Percentiles rank a stretch among this genome's conserved stretches.
Evolutionary conservation across 2,797 vertebrate genomes (phyloP).

Genomic region (Crenichthys baileyi): DNA sequence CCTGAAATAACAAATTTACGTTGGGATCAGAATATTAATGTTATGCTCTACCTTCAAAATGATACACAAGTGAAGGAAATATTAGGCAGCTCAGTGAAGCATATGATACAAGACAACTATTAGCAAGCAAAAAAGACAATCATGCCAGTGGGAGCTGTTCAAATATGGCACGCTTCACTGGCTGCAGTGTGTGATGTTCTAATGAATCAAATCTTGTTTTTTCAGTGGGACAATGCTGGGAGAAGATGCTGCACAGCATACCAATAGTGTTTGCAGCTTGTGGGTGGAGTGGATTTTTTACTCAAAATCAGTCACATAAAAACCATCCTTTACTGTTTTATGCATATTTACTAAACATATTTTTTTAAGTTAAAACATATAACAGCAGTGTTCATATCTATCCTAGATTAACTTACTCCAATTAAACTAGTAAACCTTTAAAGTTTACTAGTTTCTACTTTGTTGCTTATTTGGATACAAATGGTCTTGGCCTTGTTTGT

Average conservation of each 20-base stretch:
- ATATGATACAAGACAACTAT: conserved; percentile 65
- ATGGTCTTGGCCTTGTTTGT: too few relatives aligned
- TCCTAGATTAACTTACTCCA: not conserved
- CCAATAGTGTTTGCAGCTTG: conserved; percentile 14
- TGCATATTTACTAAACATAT: not conserved
- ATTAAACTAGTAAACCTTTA: not conserved
- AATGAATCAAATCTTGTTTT: conserved; percentile 57
- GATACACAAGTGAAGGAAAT: conserved; percentile 52
- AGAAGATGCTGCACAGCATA: conserved; percentile 29
- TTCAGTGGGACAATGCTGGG: conserved; percentile 49
- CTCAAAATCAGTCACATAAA: not conserved
- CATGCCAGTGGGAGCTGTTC: conserved; percentile 66
- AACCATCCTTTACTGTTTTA: not conserved
- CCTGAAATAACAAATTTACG: not conserved
- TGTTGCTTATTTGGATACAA: too few relatives aligned
- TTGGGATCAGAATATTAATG: conserved; percentile 11
- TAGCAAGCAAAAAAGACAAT: conserved; percentile 56
- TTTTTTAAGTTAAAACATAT: not conserved
- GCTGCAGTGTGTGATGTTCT: conserved; percentile 58
- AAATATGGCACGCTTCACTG: conserved; percentile 63
- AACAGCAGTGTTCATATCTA: not conserved
- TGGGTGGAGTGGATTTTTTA: conserved; percentile 16
- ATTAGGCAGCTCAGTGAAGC: conserved; percentile 72
- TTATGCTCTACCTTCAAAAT: conserved; percentile 40
- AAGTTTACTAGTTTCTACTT: too few relatives aligned